Percentiles rank a stretch among this genome's conserved stretches.
Conservation (phyloP, 1,140 invertebrate genomes). For the Argopecten irradians region DNA sequence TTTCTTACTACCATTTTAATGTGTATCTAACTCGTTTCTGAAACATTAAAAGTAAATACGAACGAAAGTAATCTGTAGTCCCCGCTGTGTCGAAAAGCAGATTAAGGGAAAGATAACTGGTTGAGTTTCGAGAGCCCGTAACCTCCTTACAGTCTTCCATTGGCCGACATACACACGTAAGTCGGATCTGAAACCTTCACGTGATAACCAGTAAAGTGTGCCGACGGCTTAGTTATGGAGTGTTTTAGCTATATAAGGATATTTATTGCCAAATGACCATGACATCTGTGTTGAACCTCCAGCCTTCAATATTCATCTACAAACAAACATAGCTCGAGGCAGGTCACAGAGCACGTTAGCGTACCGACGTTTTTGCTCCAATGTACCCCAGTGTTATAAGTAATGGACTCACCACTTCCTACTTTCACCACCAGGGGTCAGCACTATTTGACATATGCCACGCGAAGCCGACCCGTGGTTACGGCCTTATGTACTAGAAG, state of each 20-base stretch:
- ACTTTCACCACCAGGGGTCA: not conserved
- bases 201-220: not conserved
- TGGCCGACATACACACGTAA: not conserved
- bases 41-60: conserved; percentile 3
- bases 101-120: not conserved
- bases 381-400: not conserved
- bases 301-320: not conserved
- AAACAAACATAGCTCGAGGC: not conserved
- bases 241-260: not conserved
- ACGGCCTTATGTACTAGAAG: conserved; percentile 20
- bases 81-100: not conserved
- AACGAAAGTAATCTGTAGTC: not conserved
- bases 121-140: not conserved
- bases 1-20: not conserved
- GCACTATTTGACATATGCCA: not conserved
- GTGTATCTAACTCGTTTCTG: not conserved
- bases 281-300: not conserved
- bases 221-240: not conserved
- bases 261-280: not conserved
- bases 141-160: not conserved
- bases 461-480: conserved; percentile 1
- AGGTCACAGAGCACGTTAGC: not conserved
- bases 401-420: not conserved
- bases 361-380: not conserved
- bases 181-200: not conserved